phyloP scores from a whole-genome alignment of 1,140 invertebrate genomes.

The Penaeus japonicus region DNA sequence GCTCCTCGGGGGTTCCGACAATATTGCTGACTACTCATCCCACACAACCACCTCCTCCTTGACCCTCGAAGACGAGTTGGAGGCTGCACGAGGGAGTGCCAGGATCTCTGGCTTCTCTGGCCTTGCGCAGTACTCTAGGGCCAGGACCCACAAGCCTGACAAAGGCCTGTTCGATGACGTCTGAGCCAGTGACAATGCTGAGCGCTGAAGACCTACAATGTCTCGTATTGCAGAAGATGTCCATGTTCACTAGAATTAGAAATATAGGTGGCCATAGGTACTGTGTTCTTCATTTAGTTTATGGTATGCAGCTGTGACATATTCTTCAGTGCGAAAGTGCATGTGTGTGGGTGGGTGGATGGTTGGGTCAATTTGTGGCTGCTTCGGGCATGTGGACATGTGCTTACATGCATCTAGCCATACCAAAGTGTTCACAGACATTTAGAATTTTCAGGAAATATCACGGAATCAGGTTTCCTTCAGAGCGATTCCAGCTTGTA shows the following conservation, averaged over 20 bases:
- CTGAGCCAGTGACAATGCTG: neutral
- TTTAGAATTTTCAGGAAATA: no score
- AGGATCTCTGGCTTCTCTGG: neutral
- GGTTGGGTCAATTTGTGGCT: no score
- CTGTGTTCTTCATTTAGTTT: no score
- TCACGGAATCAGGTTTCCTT: no score
- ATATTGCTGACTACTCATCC: neutral
- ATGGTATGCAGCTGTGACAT: no score
- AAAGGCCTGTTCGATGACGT: slow-evolving; percentile 56
- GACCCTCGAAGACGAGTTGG: neutral
- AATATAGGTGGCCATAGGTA: no score
- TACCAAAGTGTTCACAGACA: no score
- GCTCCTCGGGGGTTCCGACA: slow-evolving; percentile 32
- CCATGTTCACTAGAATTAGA: neutral
- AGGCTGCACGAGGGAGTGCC: neutral
- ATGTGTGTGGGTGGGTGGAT: no score
- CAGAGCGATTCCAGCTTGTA: no score
- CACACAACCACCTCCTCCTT: neutral
- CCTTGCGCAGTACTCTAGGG: slow-evolving; percentile 32
- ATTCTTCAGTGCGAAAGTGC: no score
- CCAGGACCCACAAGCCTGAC: slow-evolving; percentile 40
- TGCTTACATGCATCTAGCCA: no score
- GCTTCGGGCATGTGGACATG: no score
- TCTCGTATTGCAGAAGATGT: neutral
- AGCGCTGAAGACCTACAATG: neutral